Conservation (phyloP, 2,888 invertebrate species). For the Zaprionus bogoriensis region DNA sequence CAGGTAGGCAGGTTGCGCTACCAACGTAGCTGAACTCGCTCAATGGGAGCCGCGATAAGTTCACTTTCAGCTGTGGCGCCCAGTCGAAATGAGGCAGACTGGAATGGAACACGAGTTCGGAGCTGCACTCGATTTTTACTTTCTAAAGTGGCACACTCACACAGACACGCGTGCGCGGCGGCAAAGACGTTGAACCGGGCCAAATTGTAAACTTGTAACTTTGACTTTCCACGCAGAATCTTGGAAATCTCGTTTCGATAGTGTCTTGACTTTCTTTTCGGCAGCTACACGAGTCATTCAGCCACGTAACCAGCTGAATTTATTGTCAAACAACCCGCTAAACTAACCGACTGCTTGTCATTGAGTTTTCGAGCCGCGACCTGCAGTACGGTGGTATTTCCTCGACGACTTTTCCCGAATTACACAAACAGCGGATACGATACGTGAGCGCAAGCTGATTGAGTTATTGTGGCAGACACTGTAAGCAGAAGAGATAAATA, state of each 20-base stretch:
- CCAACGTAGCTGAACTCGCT: too few species aligned
- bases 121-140: constrained; percentile 73
- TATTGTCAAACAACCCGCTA: constrained; percentile 63
- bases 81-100: background rate
- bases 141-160: constrained; percentile 71
- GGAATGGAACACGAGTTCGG: constrained; percentile 32
- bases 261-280: constrained; percentile 75
- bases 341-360: constrained; percentile 53
- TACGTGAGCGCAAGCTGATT: constrained; percentile 33
- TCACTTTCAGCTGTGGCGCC: constrained; percentile 68
- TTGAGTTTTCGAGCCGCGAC: too few species aligned
- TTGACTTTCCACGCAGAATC: constrained; percentile 77
- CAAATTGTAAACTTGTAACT: constrained; percentile 70
- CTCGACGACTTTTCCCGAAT: constrained; percentile 33
- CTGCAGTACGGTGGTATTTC: too few species aligned
- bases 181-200: constrained; percentile 62
- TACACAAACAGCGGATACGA: constrained; percentile 31
- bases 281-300: constrained; percentile 43
- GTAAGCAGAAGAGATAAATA: constrained; percentile 24
- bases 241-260: constrained; percentile 73
- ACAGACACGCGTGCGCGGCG: background rate
- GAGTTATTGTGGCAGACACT: constrained; percentile 39
- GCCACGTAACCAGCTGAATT: constrained; percentile 70
- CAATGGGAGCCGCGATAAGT: too few species aligned
- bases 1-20: constrained; percentile 19